These are phyloP conservation scores for Crypturellus undulatus DNA, from an alignment of 2,113 vertebrate species.

Conservation along the genomic window DNA sequence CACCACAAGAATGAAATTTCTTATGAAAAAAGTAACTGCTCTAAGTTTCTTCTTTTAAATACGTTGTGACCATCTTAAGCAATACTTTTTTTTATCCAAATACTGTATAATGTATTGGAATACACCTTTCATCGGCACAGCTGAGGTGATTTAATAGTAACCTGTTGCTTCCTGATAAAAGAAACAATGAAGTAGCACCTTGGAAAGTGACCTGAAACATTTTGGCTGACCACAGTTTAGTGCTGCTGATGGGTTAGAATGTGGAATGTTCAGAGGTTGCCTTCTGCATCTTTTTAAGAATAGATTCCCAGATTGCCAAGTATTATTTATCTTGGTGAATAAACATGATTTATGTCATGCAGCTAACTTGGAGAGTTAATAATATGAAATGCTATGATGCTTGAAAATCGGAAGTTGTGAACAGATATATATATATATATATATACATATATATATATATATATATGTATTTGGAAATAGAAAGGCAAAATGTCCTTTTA, in stretches of 20 bases:
- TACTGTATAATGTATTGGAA: background rate
- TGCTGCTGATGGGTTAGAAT: background rate
- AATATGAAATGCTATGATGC: background rate
- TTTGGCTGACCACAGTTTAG: background rate
- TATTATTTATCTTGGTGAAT: background rate
- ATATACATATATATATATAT: too few species aligned
- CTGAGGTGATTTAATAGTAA: background rate
- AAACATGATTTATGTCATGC: background rate
- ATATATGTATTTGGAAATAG: background rate
- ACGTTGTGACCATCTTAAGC: background rate
- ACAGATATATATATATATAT: background rate
- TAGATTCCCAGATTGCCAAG: background rate
- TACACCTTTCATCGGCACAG: background rate
- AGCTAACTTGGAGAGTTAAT: background rate
- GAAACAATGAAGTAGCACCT: background rate
- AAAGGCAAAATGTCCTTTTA: background rate
- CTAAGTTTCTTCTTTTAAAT: background rate
- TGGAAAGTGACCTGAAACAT: background rate
- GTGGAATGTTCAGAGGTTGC: background rate
- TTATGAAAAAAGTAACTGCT: background rate
- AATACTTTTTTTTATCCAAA: background rate
- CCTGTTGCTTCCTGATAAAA: background rate
- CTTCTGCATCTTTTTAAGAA: background rate
- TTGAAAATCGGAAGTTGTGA: background rate
- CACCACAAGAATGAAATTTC: background rate